phyloP scores from a whole-genome alignment of 2,113 vertebrate genomes.

The Antennarius striatus region DNA sequence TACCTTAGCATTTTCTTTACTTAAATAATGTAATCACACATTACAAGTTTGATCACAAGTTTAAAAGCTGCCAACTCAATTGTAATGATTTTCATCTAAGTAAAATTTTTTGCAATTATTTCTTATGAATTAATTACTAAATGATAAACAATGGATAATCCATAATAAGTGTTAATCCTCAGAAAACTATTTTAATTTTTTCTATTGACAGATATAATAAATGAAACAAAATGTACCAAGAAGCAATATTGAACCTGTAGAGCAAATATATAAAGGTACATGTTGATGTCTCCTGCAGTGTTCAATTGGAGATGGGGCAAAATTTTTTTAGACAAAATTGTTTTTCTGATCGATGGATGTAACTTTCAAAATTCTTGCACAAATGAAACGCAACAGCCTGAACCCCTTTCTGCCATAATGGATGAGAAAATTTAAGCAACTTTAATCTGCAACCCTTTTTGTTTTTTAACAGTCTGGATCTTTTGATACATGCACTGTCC shows the following conservation, averaged over 20 bases:
- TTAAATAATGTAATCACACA: not conserved
- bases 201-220: slow-evolving; percentile 30
- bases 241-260: slow-evolving; percentile 4
- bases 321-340: slow-evolving; percentile 21
- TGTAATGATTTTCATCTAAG: not conserved
- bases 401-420: not conserved
- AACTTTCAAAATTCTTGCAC: slow-evolving; percentile 3
- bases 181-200: not conserved
- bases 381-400: slow-evolving; percentile 30
- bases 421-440: slow-evolving; percentile 13
- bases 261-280: slow-evolving; percentile 11
- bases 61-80: slow-evolving; percentile 14
- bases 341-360: slow-evolving; percentile 15
- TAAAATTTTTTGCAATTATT: slow-evolving; percentile 1
- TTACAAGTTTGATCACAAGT: no score
- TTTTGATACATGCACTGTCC: not conserved
- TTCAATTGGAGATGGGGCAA: no score
- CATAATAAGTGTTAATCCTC: slow-evolving; percentile 5
- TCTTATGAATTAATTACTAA: slow-evolving; percentile 38
- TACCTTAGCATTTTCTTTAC: not conserved
- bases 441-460: slow-evolving; percentile 12
- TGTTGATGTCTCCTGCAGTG: no score
- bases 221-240: slow-evolving; percentile 18
- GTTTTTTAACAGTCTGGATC: slow-evolving; percentile 4
- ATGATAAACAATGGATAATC: slow-evolving; percentile 31